Evolutionary conservation across 2,888 invertebrate species (phyloP), one percentile per base, ranked within the genome.

Genomic region (Acronicta leporina): DNA sequence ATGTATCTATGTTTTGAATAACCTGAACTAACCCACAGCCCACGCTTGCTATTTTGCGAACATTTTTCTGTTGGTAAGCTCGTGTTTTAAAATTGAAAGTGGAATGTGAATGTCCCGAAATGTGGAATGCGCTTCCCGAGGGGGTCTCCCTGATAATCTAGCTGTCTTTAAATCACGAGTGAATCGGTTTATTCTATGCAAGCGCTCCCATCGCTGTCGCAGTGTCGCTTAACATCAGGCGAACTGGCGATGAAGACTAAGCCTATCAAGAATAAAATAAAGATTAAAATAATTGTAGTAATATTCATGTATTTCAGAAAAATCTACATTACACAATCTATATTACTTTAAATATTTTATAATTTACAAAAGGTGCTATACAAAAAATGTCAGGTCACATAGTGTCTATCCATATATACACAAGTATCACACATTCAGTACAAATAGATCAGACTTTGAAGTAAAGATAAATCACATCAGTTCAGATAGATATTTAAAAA

Each of bases 381-480:
- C 50, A 78, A 78, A 78, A 73, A 77, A 73, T 35, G 53, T 67
- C 52, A 56, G 62, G 54, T 69, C 63, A 69, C 63, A 76, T 61
- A 55, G 63, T 65, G 59, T 43, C 53, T 73, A 78, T 58, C 59
- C 20, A 67, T 45, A 65, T 67, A 74, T 58, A 63, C 51, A 52
- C 64, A 62, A 65, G 73, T 71, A 69, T 82, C 81, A 81, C 76
- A 81, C 80, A 80, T 73, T 66, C 71, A 68, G 59, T 72, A 72
- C 61, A 68, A 56, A 56, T 67, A 67, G 64, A 66, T 77, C 77
- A 78, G 78, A 77, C 78, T 77, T 75, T 49, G 57, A 73, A 72
- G 64, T 75, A 73, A 63, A 59, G 54, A 61, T 63, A 59, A 59
- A 73, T 73, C 61, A 63, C 60, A 68, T 72, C 48, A 61, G 52